A percentile compares a stretch with the other conserved stretches of the same genome.
phyloP scores from a whole-genome alignment of 2,797 vertebrate genomes.

The Chaetophractus vellerosus region DNA sequence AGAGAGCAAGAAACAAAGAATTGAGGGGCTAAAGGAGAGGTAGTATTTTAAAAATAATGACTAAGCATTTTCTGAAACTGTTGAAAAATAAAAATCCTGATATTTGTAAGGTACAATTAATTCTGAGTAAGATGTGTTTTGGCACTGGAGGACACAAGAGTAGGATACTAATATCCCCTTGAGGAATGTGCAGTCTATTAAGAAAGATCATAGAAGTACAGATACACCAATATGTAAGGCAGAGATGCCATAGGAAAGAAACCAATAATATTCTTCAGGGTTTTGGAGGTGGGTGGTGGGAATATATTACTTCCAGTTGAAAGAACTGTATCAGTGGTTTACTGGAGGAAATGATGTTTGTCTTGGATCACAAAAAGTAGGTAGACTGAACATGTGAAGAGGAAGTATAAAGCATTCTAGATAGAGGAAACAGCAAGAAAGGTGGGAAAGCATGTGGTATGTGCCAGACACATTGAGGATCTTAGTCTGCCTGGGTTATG shows the following conservation, averaged over 20 bases:
- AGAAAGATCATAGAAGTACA: not conserved
- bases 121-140: conserved; percentile 20
- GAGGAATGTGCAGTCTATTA: not conserved
- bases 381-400: not conserved
- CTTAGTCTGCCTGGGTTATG: not conserved
- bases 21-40: not conserved
- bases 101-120: conserved; percentile 5
- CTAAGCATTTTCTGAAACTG: not conserved
- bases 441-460: not conserved
- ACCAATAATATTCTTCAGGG: not conserved
- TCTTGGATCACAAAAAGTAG: conserved; percentile 12
- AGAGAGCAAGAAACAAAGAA: conserved; percentile 28
- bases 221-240: conserved; percentile 4
- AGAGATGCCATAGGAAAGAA: not conserved
- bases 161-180: not conserved
- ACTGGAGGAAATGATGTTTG: conserved; percentile 30
- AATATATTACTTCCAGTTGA: not conserved
- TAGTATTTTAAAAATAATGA: conserved; percentile 13
- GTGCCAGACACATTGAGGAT: not conserved
- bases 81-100: conserved; percentile 28
- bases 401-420: not conserved
- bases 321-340: not conserved
- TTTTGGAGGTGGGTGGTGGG: not conserved
- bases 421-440: not conserved
- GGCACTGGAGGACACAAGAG: not conserved